These are phyloP conservation scores for Rhinella marina DNA, from an alignment of 2,797 vertebrate genomes.

Conservation along the genomic window DNA sequence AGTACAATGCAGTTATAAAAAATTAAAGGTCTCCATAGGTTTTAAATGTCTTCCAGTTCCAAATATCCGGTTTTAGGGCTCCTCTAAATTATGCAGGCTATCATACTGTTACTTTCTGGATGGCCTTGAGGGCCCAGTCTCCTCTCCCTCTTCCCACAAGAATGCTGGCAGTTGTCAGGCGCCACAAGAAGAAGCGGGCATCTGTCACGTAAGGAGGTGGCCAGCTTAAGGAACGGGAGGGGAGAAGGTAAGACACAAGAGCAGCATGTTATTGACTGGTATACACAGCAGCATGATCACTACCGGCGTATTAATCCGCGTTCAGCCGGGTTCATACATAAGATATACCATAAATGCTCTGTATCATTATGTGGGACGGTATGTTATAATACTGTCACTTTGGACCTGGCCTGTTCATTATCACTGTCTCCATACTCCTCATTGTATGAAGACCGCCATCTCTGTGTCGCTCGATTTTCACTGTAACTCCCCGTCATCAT, in stretches of 20 bases:
- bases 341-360: conserved; percentile 14
- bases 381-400: not conserved
- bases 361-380: not conserved
- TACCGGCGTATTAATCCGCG: not conserved
- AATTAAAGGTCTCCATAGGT: too few relatives aligned
- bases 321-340: not conserved
- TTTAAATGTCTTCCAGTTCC: not conserved
- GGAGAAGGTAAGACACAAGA: conserved; percentile 16
- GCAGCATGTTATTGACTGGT: not conserved
- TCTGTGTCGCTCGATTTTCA: not conserved
- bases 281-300: conserved; percentile 1
- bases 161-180: conserved; percentile 31
- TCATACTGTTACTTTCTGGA: conserved; percentile 6
- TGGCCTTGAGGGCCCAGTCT: conserved; percentile 12
- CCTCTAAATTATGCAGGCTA: conserved; percentile 6
- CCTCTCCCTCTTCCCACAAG: conserved; percentile 45
- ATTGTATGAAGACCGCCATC: not conserved
- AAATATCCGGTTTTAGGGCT: not conserved
- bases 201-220: accelerated
- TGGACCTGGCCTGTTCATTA: too few relatives aligned
- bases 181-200: not conserved
- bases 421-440: not conserved
- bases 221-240: not conserved
- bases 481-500: not conserved
- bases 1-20: too few relatives aligned